Conservation (phyloP, 2,888 invertebrate species). For the Orthosia incerta region DNA sequence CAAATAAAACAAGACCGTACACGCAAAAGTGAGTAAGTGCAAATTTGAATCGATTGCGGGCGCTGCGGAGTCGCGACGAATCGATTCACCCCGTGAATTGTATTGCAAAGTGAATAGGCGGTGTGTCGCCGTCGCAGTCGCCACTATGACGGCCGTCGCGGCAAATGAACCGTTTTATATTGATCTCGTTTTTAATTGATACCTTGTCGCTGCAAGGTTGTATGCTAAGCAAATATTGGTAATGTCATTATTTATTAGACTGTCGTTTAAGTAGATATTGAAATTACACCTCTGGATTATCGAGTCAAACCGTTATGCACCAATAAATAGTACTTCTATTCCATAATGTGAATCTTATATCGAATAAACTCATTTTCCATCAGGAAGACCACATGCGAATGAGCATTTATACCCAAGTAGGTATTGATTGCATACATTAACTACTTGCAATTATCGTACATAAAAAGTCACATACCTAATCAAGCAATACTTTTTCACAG, state of each 20-base stretch:
- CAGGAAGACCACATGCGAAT: constrained; percentile 9
- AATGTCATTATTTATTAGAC: constrained; percentile 55
- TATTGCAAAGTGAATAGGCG: constrained; percentile 83
- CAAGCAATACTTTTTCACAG: constrained; percentile 49
- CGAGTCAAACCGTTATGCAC: not conserved
- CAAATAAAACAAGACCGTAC: constrained; percentile 79
- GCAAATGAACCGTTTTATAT: constrained; percentile 80
- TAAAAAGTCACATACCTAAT: constrained; percentile 44
- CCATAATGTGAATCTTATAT: not conserved
- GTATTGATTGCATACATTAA: constrained; percentile 46
- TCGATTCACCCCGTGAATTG: constrained; percentile 84
- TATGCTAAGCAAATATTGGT: constrained; percentile 51
- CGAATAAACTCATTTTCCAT: not conserved
- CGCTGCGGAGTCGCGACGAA: constrained; percentile 81
- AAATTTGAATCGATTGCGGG: constrained; percentile 81
- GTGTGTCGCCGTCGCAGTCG: constrained; percentile 51
- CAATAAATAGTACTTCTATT: not conserved
- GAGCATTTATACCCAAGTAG: constrained; percentile 6
- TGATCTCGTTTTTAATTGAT: constrained; percentile 85
- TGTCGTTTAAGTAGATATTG: constrained; percentile 28
- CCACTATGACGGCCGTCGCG: constrained; percentile 76
- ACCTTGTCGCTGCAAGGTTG: constrained; percentile 72
- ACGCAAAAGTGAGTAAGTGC: constrained; percentile 78
- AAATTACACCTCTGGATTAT: not conserved
- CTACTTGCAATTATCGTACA: constrained; percentile 50